These are phyloP conservation scores for Poecile atricapillus DNA, from an alignment of 2,113 vertebrate genomes.

Conservation along the genomic window DNA sequence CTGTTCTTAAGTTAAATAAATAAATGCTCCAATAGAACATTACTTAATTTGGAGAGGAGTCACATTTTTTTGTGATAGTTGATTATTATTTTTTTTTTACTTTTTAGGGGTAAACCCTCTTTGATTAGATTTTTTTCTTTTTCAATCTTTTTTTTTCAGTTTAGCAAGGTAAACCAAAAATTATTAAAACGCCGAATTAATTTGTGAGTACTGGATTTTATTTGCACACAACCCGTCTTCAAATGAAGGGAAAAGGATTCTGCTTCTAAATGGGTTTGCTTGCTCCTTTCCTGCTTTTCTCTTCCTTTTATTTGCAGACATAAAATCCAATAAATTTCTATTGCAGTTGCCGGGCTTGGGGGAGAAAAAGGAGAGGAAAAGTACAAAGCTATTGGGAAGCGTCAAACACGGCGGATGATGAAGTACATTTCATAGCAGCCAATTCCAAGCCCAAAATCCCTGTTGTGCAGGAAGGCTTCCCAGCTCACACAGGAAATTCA, in stretches of 20 bases:
- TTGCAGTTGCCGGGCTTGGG: neutral
- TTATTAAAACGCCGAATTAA: neutral
- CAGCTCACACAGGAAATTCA: constrained; percentile 67
- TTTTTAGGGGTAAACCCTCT: neutral
- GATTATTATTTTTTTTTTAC: neutral
- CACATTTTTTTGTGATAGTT: neutral
- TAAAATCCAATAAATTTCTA: constrained; percentile 37
- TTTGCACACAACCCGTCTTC: neutral
- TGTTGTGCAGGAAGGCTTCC: constrained; percentile 68
- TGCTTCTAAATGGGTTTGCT: neutral
- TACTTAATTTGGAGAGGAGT: neutral
- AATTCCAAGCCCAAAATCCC: constrained; percentile 70
- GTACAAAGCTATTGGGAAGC: constrained; percentile 61
- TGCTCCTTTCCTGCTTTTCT: neutral
- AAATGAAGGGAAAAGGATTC: neutral
- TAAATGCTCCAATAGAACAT: neutral
- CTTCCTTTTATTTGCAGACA: constrained; percentile 34
- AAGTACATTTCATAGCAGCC: constrained; percentile 68
- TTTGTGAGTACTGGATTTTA: neutral
- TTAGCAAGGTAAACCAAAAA: neutral
- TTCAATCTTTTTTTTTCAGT: neutral
- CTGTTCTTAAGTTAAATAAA: neutral
- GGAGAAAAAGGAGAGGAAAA: constrained; percentile 19
- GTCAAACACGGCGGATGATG: constrained; percentile 53
- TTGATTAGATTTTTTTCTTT: neutral